phyloP scores from a whole-genome alignment of 2,797 vertebrate species.

The Mus caroli region DNA sequence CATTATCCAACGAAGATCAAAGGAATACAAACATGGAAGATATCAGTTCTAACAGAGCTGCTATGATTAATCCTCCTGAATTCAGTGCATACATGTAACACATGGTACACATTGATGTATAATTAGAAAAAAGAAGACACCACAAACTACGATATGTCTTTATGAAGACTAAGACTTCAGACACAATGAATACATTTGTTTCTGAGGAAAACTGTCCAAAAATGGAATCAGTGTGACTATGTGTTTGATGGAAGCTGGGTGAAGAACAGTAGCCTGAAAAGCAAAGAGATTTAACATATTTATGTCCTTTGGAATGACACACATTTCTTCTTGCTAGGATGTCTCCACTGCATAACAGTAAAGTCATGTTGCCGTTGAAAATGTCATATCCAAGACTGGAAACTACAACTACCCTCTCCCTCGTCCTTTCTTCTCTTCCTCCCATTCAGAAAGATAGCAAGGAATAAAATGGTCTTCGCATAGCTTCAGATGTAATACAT shows the following conservation, averaged over 20 bases:
- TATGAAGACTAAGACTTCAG: slow-evolving; percentile 43
- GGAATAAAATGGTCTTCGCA: neutral
- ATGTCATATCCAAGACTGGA: neutral
- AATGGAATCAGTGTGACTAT: neutral
- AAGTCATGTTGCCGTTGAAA: slow-evolving; percentile 31
- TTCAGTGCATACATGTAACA: neutral
- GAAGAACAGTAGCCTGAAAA: neutral
- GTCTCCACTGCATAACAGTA: neutral
- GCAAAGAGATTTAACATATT: too few relatives aligned
- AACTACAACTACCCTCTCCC: neutral
- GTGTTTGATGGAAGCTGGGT: neutral
- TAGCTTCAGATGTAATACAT: neutral
- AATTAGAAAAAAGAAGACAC: slow-evolving; percentile 27
- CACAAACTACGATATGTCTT: neutral
- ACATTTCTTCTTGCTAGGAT: neutral
- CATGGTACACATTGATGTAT: neutral
- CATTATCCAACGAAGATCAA: slow-evolving; percentile 15
- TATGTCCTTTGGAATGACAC: neutral
- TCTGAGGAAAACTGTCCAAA: slow-evolving; percentile 27
- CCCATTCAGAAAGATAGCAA: neutral
- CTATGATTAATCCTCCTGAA: neutral
- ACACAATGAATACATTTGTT: slow-evolving; percentile 13
- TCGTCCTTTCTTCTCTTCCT: too few relatives aligned
- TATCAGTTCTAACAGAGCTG: neutral
- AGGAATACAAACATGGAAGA: slow-evolving; percentile 42